A percentile compares a stretch with the other conserved stretches of the same genome.
phyloP scores from a whole-genome alignment of 2,888 invertebrate genomes.

The Cryptops parisi region DNA sequence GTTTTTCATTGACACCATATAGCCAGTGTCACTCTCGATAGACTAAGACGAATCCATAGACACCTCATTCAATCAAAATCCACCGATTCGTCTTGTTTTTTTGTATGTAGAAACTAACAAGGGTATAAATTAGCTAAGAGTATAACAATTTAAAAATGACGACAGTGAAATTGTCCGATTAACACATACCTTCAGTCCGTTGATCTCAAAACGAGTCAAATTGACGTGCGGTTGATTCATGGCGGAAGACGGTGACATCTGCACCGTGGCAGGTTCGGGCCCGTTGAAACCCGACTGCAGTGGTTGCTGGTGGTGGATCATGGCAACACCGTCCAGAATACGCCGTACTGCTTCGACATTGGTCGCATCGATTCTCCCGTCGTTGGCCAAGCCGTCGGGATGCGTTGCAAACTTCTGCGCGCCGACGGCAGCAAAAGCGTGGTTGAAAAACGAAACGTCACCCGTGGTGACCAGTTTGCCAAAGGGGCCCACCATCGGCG shows the following conservation, averaged over 20 bases:
- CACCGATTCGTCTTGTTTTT: no score
- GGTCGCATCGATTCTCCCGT: constrained; percentile 7
- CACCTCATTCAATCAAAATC: no score
- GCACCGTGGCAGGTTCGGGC: neutral
- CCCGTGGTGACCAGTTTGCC: constrained; percentile 1
- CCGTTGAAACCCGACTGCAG: neutral
- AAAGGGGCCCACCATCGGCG: neutral
- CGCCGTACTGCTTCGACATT: constrained; percentile 13
- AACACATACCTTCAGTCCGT: constrained; percentile 38
- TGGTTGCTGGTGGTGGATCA: constrained; percentile 1
- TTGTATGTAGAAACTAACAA: no score
- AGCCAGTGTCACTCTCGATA: no score
- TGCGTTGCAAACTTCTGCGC: constrained; percentile 2
- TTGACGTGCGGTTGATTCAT: constrained; percentile 24
- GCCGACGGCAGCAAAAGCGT: constrained; percentile 3
- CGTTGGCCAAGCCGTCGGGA: constrained; percentile 1
- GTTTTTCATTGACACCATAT: no score
- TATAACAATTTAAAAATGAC: no score
- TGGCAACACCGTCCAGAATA: constrained; percentile 7
- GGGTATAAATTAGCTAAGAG: no score
- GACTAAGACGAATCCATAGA: no score
- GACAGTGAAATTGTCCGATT: no score
- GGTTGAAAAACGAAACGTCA: constrained; percentile 7
- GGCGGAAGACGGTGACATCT: constrained; percentile 2
- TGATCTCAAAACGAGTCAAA: constrained; percentile 37